Conservation (phyloP, 2,797 vertebrate genomes). For the Fistularia tabacaria region DNA sequence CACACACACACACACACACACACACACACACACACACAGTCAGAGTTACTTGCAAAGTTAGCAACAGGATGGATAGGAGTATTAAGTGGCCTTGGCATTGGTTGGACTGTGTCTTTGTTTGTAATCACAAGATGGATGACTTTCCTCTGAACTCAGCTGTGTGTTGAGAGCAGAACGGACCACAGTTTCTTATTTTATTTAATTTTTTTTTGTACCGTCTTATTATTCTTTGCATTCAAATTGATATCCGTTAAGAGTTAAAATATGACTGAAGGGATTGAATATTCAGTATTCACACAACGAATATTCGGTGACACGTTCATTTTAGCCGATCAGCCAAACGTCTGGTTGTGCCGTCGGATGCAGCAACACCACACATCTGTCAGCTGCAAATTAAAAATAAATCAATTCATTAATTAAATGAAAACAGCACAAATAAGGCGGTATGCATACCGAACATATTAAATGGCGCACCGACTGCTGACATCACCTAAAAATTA, state of each 20-base stretch:
- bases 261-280: too few relatives aligned
- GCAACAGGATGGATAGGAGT: slow-evolving; percentile 55
- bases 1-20: slow-evolving; percentile 25
- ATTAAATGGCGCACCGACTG: background rate
- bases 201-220: background rate
- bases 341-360: too few relatives aligned
- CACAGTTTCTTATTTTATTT: background rate
- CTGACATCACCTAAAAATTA: background rate
- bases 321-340: too few relatives aligned
- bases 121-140: slow-evolving; percentile 70
- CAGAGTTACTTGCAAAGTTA: background rate
- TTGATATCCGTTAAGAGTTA: too few relatives aligned
- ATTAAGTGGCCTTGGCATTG: slow-evolving; percentile 55
- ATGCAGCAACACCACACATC: too few relatives aligned
- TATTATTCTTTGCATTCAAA: background rate
- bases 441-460: background rate
- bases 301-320: too few relatives aligned
- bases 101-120: slow-evolving; percentile 46
- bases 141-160: slow-evolving; percentile 42
- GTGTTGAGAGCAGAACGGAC: slow-evolving; percentile 18
- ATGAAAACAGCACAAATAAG: background rate
- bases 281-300: too few relatives aligned
- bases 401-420: background rate
- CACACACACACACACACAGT: slow-evolving; percentile 14
- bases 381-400: too few relatives aligned